Evolutionary conservation across 2,888 invertebrate genomes (phyloP), one percentile per base, ranked within the genome.

Genomic region (Dichetophora obliterata): DNA sequence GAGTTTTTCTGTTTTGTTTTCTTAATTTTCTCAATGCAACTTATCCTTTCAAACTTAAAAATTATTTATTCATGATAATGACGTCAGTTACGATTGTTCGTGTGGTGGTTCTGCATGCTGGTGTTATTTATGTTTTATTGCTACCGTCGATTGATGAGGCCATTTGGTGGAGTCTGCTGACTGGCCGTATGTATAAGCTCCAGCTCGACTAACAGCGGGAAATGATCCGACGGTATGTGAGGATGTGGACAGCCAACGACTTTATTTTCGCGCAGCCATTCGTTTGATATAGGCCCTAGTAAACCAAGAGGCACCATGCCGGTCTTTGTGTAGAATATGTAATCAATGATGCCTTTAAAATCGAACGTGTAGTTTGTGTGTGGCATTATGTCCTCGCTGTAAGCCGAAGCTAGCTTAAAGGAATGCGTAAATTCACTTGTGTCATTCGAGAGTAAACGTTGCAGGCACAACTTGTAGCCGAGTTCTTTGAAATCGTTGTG

Each of bases 271-370:
- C 94, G 93, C 89, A 96, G 92, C 98, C 98, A 98, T 80, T 96
- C 96, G 83, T 94, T 93, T 80, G 98, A 98, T 76, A 99, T 91
- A 1, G 98, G 97, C 1, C 99, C 99, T 75, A 99, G 91, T 75
- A 99, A 92, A 76, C 99, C 99, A 78, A 98, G 91, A 34, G 98
- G 96, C 84, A 95, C 95, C 95, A 99, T 96, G 87, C 96, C 95
- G 89, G 96, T 95, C 89, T 96, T 96, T 82, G 98, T 96, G 90
- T 96, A 98, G 92, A 99, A 99, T 90, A 99, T 98, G 92, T 99
- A 99, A 91, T 99, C 99, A 88, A 99, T 99, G 89, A 99, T 97
- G 84, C 99, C 99, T 91, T 99, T 98, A 91, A 99, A 99, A 90
- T 99, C 98, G 91, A 97, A 98, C 87, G 99, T 99, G 90, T 98